Evolutionary conservation across 2,797 vertebrate species (phyloP), one percentile per base, ranked within the genome.

Genomic region (Enteromius afrohamiltoni): DNA sequence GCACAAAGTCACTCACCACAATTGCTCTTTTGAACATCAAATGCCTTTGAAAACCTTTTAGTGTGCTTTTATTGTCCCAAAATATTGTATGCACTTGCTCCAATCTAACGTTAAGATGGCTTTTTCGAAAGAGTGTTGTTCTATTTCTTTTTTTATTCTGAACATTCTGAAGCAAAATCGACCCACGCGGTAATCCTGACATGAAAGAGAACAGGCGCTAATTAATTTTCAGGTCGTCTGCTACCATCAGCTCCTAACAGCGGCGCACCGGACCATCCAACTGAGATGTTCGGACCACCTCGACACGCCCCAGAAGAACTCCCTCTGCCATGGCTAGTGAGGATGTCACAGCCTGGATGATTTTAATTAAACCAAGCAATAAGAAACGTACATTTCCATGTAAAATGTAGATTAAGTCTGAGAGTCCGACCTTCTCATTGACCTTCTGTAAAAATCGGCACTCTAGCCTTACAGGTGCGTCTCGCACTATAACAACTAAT

Each of bases 321-420:
- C 45, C 76, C 21, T 42, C n/a, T 82, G 40, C 23, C 17, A 51
- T 65, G 31, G 23, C 62, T 53, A 53, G 53, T 34, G 14, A 26
- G 23, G 67, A n/a, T 83, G 81, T 77, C 87, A 84, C 42, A 68
- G 87, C 83, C 79, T 49, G 29, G 21, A 62, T 86, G 55, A 47
- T 83, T 89, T 88, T 85, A 88, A 89, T 85, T 88, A 88, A 88
- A 85, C 78, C 84, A 85, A 85, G 87, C 37, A 83, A 79, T 86
- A 83, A 81, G 77, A 77, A 81, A 84, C 80, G 81, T 78, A 87
- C 49, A 80, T 86, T 71, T 77, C 79, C 62, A 79, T 73, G 49
- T 87, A 80, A 83, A 88, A 87, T 77, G 62, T 37, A 68, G 73
- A 90, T 85, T 76, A 60, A 60, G 73, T 21, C 68, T 62, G 47